A percentile compares a stretch with the other conserved stretches of the same genome.
These are phyloP conservation scores for Dioctria linearis DNA, from an alignment of 2,888 invertebrate genomes.

Conservation along the genomic window DNA sequence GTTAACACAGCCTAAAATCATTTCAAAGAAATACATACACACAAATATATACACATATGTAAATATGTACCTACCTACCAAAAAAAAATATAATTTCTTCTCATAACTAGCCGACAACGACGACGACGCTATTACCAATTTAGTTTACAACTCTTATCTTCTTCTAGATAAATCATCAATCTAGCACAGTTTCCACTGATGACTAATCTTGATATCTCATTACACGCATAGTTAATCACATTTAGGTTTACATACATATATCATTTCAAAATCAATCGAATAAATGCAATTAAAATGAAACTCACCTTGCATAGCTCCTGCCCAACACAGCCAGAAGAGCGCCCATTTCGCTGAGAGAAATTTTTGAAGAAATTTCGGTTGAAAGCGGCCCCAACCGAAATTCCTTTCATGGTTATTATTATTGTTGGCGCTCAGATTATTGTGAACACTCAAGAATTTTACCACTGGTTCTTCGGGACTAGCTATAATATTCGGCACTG, in stretches of 20 bases:
- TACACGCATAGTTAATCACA: too few species aligned
- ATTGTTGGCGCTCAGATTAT: slow-evolving; percentile 58
- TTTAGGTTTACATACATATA: background rate
- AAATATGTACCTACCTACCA: too few species aligned
- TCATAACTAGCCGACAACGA: too few species aligned
- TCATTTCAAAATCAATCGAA: background rate
- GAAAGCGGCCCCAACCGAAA: slow-evolving; percentile 80
- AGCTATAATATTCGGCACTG: background rate
- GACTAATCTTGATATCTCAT: too few species aligned
- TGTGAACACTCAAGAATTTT: slow-evolving; percentile 60
- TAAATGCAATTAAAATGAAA: slow-evolving; percentile 48
- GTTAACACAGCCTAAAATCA: too few species aligned
- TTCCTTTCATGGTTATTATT: slow-evolving; percentile 55
- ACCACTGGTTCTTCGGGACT: background rate
- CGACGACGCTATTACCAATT: too few species aligned
- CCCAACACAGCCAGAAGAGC: slow-evolving; percentile 86
- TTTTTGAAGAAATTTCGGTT: slow-evolving; percentile 78
- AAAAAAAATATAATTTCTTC: too few species aligned
- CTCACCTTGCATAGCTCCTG: slow-evolving; percentile 83
- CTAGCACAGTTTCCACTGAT: too few species aligned
- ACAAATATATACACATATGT: too few species aligned
- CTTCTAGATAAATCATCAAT: too few species aligned
- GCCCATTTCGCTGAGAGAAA: slow-evolving; percentile 85
- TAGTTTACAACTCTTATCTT: too few species aligned
- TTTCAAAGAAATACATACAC: too few species aligned